These are phyloP conservation scores for Aplysina aerophoba DNA, from an alignment of 37 sponge, comb jelly and placozoan species.

Conservation along the genomic window DNA sequence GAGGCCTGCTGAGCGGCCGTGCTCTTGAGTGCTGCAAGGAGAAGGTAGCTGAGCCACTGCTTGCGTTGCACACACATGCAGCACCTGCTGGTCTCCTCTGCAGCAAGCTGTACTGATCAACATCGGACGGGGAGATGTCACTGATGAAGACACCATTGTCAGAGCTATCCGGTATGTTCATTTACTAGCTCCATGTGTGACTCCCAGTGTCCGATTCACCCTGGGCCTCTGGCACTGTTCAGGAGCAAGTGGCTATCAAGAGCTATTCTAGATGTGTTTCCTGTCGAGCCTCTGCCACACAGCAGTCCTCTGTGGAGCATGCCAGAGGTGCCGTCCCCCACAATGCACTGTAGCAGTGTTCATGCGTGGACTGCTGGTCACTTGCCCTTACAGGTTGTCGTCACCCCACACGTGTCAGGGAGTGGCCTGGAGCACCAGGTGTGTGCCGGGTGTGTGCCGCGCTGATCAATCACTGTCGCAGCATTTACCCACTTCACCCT, in stretches of 20 bases:
- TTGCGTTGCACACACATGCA: background rate
- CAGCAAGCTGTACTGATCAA: conserved; percentile 68
- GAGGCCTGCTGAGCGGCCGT: conserved; percentile 47
- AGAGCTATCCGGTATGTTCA: conserved; percentile 44
- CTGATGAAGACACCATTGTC: conserved; percentile 35
- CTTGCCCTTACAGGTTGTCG: conserved; percentile 38
- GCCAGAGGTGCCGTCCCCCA: conserved; percentile 32
- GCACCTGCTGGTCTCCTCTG: background rate
- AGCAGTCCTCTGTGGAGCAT: conserved; percentile 54
- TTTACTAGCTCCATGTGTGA: too few relatives aligned
- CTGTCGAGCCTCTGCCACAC: conserved; percentile 51
- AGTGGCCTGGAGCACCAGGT: conserved; percentile 27
- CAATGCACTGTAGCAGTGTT: background rate
- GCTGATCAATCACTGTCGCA: too few relatives aligned
- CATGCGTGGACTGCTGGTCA: background rate
- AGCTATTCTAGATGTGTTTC: conserved; percentile 66
- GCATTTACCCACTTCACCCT: too few relatives aligned
- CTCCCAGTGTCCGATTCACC: background rate
- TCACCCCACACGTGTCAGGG: conserved; percentile 54
- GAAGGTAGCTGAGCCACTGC: conserved; percentile 37
- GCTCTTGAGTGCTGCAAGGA: conserved; percentile 39
- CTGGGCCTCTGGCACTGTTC: background rate
- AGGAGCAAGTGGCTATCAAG: conserved; percentile 53
- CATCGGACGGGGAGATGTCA: conserved; percentile 54
- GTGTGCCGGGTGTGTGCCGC: background rate